Evolutionary conservation across 2,113 vertebrate species (phyloP).

Genomic region (Eulacestoma nigropectus): DNA sequence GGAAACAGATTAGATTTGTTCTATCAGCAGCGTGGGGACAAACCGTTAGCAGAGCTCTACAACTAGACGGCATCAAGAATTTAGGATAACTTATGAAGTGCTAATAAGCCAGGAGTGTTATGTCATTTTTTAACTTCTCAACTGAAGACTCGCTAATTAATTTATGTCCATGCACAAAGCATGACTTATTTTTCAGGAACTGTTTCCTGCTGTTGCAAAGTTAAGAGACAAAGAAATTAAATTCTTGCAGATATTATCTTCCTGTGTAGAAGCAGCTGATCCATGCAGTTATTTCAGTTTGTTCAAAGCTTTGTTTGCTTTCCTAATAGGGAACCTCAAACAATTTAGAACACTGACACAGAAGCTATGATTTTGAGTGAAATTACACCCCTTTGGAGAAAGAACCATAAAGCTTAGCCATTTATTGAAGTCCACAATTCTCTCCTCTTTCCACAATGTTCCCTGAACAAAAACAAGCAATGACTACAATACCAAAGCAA

Average conservation of each 20-base stretch:
- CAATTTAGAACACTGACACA: neutral
- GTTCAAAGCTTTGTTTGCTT: neutral
- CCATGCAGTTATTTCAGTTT: neutral
- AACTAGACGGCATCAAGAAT: neutral
- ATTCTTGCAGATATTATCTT: neutral
- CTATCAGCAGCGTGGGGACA: neutral
- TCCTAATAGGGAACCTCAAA: neutral
- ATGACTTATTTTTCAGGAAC: neutral
- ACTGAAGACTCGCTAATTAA: neutral
- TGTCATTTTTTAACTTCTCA: neutral
- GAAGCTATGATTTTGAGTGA: neutral
- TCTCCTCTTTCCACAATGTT: neutral
- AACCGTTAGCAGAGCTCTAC: neutral
- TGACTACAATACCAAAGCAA: neutral
- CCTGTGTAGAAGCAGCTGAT: neutral
- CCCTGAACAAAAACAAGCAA: neutral
- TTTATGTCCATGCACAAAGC: neutral
- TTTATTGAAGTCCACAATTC: neutral
- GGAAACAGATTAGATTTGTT: constrained; percentile 34
- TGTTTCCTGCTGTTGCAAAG: neutral
- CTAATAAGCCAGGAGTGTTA: neutral
- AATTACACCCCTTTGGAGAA: neutral
- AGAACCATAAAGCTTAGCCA: neutral
- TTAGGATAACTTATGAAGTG: constrained; percentile 4
- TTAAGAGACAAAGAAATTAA: neutral